Conservation (phyloP, 2,888 invertebrate genomes). For the Adelognathus sp. region DNA sequence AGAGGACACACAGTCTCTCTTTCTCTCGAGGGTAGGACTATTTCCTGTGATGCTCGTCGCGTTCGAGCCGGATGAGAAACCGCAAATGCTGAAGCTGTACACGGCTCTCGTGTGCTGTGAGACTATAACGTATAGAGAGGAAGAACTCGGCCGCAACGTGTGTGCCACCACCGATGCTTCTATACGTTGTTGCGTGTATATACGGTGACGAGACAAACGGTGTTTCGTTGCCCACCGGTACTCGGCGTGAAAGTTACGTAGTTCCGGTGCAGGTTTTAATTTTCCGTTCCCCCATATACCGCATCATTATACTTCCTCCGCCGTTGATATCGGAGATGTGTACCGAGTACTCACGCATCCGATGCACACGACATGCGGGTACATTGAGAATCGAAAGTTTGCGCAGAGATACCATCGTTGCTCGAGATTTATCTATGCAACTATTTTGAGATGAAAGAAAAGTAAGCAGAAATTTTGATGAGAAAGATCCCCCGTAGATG, state of each 20-base stretch:
- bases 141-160: conserved; percentile 22
- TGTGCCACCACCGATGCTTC: neutral
- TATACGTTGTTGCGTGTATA: neutral
- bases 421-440: neutral
- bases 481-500: too few relatives aligned
- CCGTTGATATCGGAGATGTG: conserved; percentile 50
- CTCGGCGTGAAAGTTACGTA: conserved; percentile 53
- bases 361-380: conserved; percentile 44
- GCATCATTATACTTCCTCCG: conserved; percentile 44
- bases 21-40: conserved; percentile 73
- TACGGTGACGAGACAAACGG: neutral
- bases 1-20: conserved; percentile 79
- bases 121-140: conserved; percentile 14
- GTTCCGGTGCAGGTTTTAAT: conserved; percentile 54
- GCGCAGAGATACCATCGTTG: neutral
- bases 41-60: conserved; percentile 74
- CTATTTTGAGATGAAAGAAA: too few relatives aligned
- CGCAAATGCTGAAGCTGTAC: conserved; percentile 72
- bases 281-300: conserved; percentile 15
- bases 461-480: too few relatives aligned
- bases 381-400: conserved; percentile 12
- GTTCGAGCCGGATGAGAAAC: conserved; percentile 79
- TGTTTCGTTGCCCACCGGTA: conserved; percentile 26
- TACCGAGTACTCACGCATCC: conserved; percentile 25
- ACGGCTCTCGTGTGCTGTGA: conserved; percentile 1